Base-by-base conservation (phyloP, 2,797 vertebrate genomes). In the Macroramphosus scolopax region DNA sequence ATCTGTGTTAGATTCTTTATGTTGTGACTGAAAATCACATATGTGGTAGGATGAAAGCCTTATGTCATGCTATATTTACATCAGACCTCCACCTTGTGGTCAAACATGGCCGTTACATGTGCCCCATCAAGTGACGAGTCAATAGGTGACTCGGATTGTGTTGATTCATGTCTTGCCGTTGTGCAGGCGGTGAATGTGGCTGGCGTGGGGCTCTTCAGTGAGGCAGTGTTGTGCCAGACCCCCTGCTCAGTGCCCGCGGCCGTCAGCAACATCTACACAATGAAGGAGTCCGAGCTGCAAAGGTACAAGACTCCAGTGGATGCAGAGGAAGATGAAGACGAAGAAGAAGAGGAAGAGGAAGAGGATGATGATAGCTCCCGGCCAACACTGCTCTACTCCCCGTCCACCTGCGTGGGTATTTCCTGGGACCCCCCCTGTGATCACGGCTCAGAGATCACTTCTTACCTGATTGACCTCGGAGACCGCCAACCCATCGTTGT, bases 401-500 rank as follows among this genome's bases (percentile, higher is more conserved):
- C 93, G 7, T 98, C 96, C 64, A 95, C 93, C 71, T 97, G 94
- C 82, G 89, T 98, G 82, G 94, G 93, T 17, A 58, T 98, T 56
- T 88, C 82, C 68, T 98, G 96, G 96, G 94, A 94, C 63, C 86
- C 91, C 7, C 96, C 96, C 0, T 92, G 91, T 51, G 90, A 95
- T 78, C 93, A 98, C 12, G 96, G 96, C 44, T 91, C 95, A 3
- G 93, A 96, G 82, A 96, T 98, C 82, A 92, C 90, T 8, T 93
- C 93, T 71, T 98, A 97, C 85, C 89, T 93, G 86, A 92, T 98
- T 38, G 96, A 98, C 87, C 91, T 93, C 8, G 96, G 96, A 63
- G 96, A 98, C 70, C 92, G 91, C 45, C 96, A 97, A 68, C 91
- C 95, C 4, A 36, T 95, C 13, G 84, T 81, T 5, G 88, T 93